Percentiles rank a stretch among this genome's conserved stretches.
Conservation (phyloP, 2,113 vertebrate species). For the Sisor rabdophorus region DNA sequence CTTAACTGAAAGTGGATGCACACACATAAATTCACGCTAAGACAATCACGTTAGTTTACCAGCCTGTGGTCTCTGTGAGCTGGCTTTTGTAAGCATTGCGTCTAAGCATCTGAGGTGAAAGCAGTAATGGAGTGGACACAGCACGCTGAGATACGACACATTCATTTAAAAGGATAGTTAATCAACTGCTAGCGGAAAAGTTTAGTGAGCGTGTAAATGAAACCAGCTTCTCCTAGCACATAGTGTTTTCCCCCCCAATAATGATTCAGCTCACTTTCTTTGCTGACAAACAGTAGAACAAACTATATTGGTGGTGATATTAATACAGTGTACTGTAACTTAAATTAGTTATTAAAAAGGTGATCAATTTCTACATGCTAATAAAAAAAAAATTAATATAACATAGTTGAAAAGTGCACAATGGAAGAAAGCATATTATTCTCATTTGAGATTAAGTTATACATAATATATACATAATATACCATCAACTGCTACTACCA, state of each 20-base stretch:
- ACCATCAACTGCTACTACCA: too few relatives aligned
- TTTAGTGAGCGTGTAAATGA: constrained; percentile 1
- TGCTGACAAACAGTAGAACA: background rate
- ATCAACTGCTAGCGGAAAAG: background rate
- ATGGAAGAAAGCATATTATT: too few relatives aligned
- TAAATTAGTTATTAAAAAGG: background rate
- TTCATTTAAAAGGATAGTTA: background rate
- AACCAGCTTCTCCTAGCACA: background rate
- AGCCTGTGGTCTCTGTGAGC: constrained; percentile 2
- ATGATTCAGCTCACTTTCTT: too few relatives aligned
- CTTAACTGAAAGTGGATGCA: background rate
- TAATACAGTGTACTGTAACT: too few relatives aligned
- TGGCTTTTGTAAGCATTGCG: constrained; percentile 10
- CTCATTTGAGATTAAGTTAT: too few relatives aligned
- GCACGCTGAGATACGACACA: background rate
- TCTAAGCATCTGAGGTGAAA: constrained; percentile 27
- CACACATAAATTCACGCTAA: background rate
- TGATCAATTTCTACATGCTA: background rate
- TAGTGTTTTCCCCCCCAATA: too few relatives aligned
- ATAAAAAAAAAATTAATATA: background rate
- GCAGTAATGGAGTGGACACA: constrained; percentile 34
- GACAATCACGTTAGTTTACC: background rate
- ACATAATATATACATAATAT: too few relatives aligned
- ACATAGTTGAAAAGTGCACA: too few relatives aligned
- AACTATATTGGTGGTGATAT: background rate